Base-by-base conservation (phyloP, 1,140 invertebrate genomes). In the Colletes latitarsis region DNA sequence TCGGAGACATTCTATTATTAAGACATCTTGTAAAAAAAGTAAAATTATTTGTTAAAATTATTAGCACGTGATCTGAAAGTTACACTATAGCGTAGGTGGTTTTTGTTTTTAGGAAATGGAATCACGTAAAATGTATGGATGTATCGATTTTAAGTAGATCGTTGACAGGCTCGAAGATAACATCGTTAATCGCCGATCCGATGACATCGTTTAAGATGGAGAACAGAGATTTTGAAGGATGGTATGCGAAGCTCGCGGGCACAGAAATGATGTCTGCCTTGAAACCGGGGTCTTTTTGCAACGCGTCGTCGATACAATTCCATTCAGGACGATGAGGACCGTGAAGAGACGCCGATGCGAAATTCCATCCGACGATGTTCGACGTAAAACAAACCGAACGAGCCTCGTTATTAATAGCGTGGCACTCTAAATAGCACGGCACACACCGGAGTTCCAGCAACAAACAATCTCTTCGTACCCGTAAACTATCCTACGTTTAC, bases 221-320 rank as follows among this genome's bases (percentile, higher is more conserved):
- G 39, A 52, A 64, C 41, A 6, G 49, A n/a, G 64, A 77, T 85
- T 82, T 78, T 82, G 62, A 84, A 78, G 82, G 82, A 76, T 76
- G 66, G 78, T 84, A 52, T 53, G 66, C 19, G 78, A 21, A 67
- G 68, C 74, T 58, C 73, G 52, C 55, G 60, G 19, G 64, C 68
- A 58, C 68, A 77, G 78, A 82, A 85, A 85, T 85, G 73, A 85
- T 85, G 84, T 85, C 84, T 75, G 64, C 84, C 84, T 86, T 86
- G 84, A 86, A 80, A 58, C 70, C 70, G 80, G 17, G 70, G 71
- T 71, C 60, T 86, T 86, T 85, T 86, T 66, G 67, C 15, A 52
- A 12, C 49, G 14, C 39, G n/a, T 53, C 80, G 83, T 82, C 83
- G 84, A 86, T 86, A 86, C 83, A 46, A 86, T 85, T 82, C 83